phyloP scores from a whole-genome alignment of 2,888 invertebrate species.

The Stegana nigrithorax region DNA sequence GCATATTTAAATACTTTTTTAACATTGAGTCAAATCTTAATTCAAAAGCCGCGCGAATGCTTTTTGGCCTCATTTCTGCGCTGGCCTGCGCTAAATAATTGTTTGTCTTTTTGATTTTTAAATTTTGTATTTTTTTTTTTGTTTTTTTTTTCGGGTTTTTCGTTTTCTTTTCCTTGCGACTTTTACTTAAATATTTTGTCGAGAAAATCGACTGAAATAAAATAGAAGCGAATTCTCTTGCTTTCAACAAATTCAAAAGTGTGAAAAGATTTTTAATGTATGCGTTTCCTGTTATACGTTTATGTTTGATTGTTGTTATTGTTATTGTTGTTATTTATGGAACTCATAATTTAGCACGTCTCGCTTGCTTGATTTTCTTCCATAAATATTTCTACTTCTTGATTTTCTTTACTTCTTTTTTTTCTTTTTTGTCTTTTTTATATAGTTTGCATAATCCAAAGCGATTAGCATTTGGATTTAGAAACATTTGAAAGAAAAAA shows the following conservation, averaged over 20 bases:
- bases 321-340: background rate
- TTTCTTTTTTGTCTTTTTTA: background rate
- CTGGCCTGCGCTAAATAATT: too few relatives aligned
- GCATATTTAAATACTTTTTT: too few relatives aligned
- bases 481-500: too few relatives aligned
- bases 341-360: conserved; percentile 4
- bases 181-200: too few relatives aligned
- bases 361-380: background rate
- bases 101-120: background rate
- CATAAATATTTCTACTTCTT: background rate
- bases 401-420: background rate
- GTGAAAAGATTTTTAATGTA: conserved; percentile 30
- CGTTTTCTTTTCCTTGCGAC: too few relatives aligned
- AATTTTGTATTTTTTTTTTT: background rate
- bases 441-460: background rate
- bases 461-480: background rate
- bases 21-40: too few relatives aligned
- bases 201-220: too few relatives aligned
- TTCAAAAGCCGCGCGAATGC: too few relatives aligned
- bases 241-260: conserved; percentile 29
- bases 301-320: background rate
- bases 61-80: too few relatives aligned
- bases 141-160: too few relatives aligned
- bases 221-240: too few relatives aligned
- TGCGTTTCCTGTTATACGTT: conserved; percentile 23